Conservation (phyloP, 2,888 invertebrate species). For the Euproctis similis region DNA sequence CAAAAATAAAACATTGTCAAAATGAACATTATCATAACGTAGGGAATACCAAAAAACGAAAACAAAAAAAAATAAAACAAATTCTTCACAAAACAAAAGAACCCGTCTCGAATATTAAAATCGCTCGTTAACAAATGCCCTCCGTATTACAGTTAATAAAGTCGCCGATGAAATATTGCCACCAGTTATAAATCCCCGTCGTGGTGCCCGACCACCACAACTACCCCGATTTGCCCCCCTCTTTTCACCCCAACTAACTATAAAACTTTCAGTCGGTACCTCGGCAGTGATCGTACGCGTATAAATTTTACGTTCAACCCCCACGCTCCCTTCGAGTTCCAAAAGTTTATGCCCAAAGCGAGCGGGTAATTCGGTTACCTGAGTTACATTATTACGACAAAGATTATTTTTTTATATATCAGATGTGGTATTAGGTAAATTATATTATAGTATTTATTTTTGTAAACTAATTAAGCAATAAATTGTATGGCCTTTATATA, state of each 20-base stretch:
- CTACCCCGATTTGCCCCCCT: too few species aligned
- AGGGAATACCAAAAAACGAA: slow-evolving; percentile 18
- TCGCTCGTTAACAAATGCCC: slow-evolving; percentile 49
- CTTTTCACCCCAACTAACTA: too few species aligned
- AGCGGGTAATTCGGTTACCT: slow-evolving; percentile 49
- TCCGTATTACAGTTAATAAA: slow-evolving; percentile 59
- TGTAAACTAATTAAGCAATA: too few species aligned
- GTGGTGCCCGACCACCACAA: slow-evolving; percentile 37
- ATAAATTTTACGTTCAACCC: slow-evolving; percentile 52
- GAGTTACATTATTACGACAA: slow-evolving; percentile 28
- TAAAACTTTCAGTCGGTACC: slow-evolving; percentile 60
- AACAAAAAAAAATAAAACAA: too few species aligned
- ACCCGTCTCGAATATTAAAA: slow-evolving; percentile 33
- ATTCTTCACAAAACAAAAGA: slow-evolving; percentile 17
- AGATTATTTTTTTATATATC: slow-evolving; percentile 27
- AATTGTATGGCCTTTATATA: too few species aligned
- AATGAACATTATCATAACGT: slow-evolving; percentile 16
- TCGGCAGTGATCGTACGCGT: slow-evolving; percentile 38
- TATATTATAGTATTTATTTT: too few species aligned
- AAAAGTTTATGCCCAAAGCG: slow-evolving; percentile 44
- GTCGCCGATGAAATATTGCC: slow-evolving; percentile 58
- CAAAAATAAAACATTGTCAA: slow-evolving; percentile 12
- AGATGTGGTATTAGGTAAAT: slow-evolving; percentile 6
- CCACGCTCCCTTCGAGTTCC: slow-evolving; percentile 27
- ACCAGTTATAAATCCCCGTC: slow-evolving; percentile 50